These are phyloP conservation scores for Glyptemys insculpta DNA, from an alignment of 2,797 vertebrate species.

Conservation along the genomic window DNA sequence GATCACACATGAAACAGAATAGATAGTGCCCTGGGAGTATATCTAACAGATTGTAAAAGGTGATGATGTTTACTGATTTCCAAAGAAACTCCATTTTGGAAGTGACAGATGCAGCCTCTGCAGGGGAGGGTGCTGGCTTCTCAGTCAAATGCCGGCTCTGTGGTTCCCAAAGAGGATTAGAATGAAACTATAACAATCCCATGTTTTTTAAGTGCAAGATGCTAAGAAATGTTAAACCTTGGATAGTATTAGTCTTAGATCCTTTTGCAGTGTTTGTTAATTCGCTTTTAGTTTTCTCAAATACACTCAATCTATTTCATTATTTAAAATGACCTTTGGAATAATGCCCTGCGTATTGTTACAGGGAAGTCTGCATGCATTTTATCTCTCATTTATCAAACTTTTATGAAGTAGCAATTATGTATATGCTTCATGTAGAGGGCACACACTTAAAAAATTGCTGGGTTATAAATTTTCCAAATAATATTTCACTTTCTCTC, in stretches of 20 bases:
- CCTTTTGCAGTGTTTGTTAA: slow-evolving; percentile 11
- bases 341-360: slow-evolving; percentile 39
- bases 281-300: slow-evolving; percentile 38
- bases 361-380: neutral
- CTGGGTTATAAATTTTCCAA: slow-evolving; percentile 57
- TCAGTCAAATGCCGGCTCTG: neutral
- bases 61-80: slow-evolving; percentile 55
- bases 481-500: slow-evolving; percentile 62
- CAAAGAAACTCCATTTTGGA: slow-evolving; percentile 42
- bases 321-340: slow-evolving; percentile 46
- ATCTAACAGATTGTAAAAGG: slow-evolving; percentile 44
- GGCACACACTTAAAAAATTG: slow-evolving; percentile 29
- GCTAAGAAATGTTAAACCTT: neutral
- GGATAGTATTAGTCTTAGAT: neutral
- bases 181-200: slow-evolving; percentile 30
- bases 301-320: slow-evolving; percentile 49
- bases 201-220: slow-evolving; percentile 6
- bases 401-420: slow-evolving; percentile 46
- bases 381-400: slow-evolving; percentile 62
- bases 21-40: slow-evolving; percentile 16
- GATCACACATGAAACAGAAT: slow-evolving; percentile 50
- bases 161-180: slow-evolving; percentile 29
- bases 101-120: slow-evolving; percentile 59
- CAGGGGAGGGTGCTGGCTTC: slow-evolving; percentile 34
- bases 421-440: neutral